Base-by-base conservation (phyloP, 1,140 invertebrate genomes). In the Drosophila trapezifrons region DNA sequence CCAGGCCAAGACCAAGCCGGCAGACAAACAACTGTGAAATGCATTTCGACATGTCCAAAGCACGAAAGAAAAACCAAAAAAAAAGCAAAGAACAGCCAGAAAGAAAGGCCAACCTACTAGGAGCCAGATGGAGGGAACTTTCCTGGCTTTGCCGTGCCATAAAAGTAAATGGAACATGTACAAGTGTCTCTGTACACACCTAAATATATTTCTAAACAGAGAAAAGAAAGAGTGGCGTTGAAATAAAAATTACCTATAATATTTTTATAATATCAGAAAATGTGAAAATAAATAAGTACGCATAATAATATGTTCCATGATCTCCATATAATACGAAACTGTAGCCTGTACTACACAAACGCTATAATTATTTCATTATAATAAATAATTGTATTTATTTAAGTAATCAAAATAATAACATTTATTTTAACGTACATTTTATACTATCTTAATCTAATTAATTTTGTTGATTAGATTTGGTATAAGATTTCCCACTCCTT, bases 11-110 rank as follows among this genome's bases (percentile, higher is more conserved):
- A 40, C 20, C 55, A 29, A 52, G 40, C 29, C 54, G 46, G 43
- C 74, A 71, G 84, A 87, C 83, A 87, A 83, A 87, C 83, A 87
- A 75, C 83, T 87, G 80, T 80, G 76, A 89, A 89, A 87, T 75
- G 83, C 83, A 83, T 87, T 83, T 69, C 79, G 80, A 87, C 84
- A 87, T 83, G 72, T 83, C 60, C 62, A 76, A 60, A 56, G 58
- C 32, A 32, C 15, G 32, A 37, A 38, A 22, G 25, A 17, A 71
- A 56, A 46, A 20, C 25, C 43, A 7, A 17, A 29, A 45, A 43
- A 37, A 46, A 35, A n/a, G n/a, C n/a, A n/a, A n/a, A n/a, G n/a
- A n/a, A 27, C 8, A 35, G 18, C 25, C 15, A 20, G 27, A 56
- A 58, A 32, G 49, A 64, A 58, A 79, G 47, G 49, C 47, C 55